Evolutionary conservation across 2,113 vertebrate species (phyloP).

Genomic region (Vimba vimba): DNA sequence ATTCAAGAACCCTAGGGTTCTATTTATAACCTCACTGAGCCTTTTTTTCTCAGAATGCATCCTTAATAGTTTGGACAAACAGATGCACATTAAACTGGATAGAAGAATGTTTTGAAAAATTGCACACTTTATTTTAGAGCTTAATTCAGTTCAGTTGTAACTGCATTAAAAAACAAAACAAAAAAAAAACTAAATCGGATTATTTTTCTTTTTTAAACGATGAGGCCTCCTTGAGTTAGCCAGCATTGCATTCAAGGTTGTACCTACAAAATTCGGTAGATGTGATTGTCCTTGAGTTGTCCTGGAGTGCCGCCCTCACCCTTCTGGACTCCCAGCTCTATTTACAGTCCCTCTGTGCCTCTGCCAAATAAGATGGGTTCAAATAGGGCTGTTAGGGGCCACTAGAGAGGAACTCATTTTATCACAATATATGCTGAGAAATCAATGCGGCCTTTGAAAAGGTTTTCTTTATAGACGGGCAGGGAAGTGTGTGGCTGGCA

Average conservation of each 20-base stretch:
- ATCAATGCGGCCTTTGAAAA: conserved; percentile 77
- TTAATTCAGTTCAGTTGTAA: not conserved
- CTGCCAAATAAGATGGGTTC: conserved; percentile 69
- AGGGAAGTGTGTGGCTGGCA: conserved; percentile 74
- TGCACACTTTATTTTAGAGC: not conserved
- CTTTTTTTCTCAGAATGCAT: not conserved
- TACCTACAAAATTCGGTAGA: not conserved
- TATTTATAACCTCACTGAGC: too few relatives aligned
- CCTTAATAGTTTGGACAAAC: not conserved
- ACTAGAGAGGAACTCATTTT: conserved; percentile 70
- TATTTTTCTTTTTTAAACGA: not conserved
- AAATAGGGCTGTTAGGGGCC: conserved; percentile 76
- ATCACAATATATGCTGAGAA: conserved; percentile 76
- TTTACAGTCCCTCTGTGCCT: conserved; percentile 72
- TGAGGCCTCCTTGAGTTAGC: not conserved
- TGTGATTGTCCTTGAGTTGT: conserved; percentile 41
- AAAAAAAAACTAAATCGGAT: not conserved
- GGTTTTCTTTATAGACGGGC: conserved; percentile 72
- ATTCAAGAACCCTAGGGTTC: too few relatives aligned
- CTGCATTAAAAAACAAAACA: not conserved
- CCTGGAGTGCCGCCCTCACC: conserved; percentile 46
- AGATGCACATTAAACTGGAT: not conserved
- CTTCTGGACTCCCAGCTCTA: conserved; percentile 67
- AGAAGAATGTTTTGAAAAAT: not conserved
- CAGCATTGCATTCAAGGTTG: not conserved